phyloP scores from a whole-genome alignment of 1,140 invertebrate species.

The Matsumurasca onukii region DNA sequence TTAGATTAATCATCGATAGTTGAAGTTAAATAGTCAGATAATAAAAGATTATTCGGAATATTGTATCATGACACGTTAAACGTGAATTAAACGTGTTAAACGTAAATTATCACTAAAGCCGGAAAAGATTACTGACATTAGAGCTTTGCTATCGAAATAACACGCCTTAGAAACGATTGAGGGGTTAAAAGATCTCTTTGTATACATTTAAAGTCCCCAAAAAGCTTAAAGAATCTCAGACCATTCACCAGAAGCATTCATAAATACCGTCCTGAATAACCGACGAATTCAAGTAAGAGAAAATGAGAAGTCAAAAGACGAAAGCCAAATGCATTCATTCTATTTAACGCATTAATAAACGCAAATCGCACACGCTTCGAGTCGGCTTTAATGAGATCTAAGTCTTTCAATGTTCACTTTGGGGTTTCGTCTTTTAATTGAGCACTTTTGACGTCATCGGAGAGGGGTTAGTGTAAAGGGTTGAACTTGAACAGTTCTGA shows the following conservation, averaged over 20 bases:
- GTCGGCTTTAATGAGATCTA: constrained; percentile 14
- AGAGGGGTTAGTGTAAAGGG: too few relatives aligned
- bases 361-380: constrained; percentile 1
- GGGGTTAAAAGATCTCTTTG: too few relatives aligned
- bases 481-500: too few relatives aligned
- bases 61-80: too few relatives aligned
- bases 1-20: too few relatives aligned
- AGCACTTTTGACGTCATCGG: constrained; percentile 13
- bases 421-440: constrained; percentile 22
- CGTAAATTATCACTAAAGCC: too few relatives aligned
- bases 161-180: too few relatives aligned
- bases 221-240: not conserved
- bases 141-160: too few relatives aligned
- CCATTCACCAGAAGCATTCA: not conserved
- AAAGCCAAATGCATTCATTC: constrained; percentile 16
- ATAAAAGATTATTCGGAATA: too few relatives aligned
- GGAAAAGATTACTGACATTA: too few relatives aligned
- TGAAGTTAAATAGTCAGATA: too few relatives aligned
- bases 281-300: not conserved
- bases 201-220: not conserved
- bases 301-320: constrained; percentile 10
- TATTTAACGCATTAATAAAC: not conserved
- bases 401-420: constrained; percentile 24
- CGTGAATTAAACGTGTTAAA: too few relatives aligned
- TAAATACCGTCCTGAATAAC: not conserved